Percentiles rank a stretch among this genome's conserved stretches.
Conservation (phyloP, 2,113 vertebrate species). For the Hemicordylus capensis region DNA sequence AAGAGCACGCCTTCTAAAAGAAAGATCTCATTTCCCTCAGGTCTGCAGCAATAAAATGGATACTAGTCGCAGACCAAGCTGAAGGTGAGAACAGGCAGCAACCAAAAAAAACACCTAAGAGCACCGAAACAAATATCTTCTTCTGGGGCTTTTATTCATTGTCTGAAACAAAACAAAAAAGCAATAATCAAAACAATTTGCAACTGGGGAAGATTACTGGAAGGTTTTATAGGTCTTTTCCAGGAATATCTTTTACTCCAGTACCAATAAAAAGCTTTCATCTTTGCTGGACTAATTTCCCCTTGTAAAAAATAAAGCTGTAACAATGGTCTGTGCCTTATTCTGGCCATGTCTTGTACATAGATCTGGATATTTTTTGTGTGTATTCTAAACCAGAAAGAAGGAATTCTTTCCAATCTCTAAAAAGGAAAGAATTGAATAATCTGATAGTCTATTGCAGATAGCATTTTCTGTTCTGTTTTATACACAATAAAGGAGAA, state of each 20-base stretch:
- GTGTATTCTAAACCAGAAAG: fast-evolving
- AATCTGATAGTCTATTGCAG: not conserved
- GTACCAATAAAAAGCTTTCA: conserved; percentile 16
- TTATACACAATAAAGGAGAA: not conserved
- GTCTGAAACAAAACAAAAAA: conserved; percentile 27
- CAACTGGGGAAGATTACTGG: conserved; percentile 25
- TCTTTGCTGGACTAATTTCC: not conserved
- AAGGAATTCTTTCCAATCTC: no score
- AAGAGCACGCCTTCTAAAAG: not conserved
- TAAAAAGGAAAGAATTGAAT: no score
- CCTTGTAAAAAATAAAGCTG: conserved; percentile 1
- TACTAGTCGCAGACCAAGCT: not conserved
- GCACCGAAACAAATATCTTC: conserved; percentile 13
- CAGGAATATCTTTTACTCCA: conserved; percentile 22
- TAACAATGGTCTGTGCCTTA: not conserved
- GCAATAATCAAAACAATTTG: conserved; percentile 14
- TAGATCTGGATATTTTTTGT: not conserved
- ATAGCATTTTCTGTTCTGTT: not conserved
- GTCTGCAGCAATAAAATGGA: not conserved
- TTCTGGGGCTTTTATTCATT: conserved; percentile 10
- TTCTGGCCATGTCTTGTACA: not conserved
- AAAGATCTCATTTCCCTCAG: not conserved
- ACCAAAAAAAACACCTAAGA: conserved; percentile 22
- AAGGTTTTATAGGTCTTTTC: conserved; percentile 25
- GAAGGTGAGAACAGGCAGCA: not conserved